A percentile compares a stretch with the other conserved stretches of the same genome.
phyloP scores from a whole-genome alignment of 2,797 vertebrate species.

The Siniperca scherzeri region DNA sequence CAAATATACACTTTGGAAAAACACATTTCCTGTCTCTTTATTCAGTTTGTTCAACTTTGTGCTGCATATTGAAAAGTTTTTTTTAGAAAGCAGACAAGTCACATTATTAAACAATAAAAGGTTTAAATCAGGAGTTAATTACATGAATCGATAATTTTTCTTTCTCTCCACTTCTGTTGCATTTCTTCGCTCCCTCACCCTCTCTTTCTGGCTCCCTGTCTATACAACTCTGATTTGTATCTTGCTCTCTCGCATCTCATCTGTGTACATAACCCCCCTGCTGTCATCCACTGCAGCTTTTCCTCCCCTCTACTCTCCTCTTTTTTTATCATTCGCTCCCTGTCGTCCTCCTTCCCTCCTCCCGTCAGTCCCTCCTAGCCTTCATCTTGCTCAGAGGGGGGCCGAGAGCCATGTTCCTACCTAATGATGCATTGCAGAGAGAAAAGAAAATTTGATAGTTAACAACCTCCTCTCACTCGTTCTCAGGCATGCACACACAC shows the following conservation, averaged over 20 bases:
- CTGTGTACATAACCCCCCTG: constrained; percentile 49
- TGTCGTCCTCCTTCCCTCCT: constrained; percentile 50
- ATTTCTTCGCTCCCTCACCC: not conserved
- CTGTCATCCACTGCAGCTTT: constrained; percentile 60
- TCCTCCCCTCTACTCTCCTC: constrained; percentile 48
- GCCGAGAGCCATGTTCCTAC: constrained; percentile 70
- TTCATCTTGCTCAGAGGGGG: constrained; percentile 74
- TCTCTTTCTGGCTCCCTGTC: constrained; percentile 6
- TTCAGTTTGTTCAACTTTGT: constrained; percentile 23
- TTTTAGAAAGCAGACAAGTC: constrained; percentile 18
- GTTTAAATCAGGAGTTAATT: constrained; percentile 43
- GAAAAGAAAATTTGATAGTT: constrained; percentile 69
- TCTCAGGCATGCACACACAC: not conserved
- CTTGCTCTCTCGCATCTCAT: constrained; percentile 45
- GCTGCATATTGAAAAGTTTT: constrained; percentile 14
- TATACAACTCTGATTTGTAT: constrained; percentile 27
- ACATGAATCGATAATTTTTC: constrained; percentile 23
- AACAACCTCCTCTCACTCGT: constrained; percentile 54
- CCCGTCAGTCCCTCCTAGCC: constrained; percentile 53
- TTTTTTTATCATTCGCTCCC: constrained; percentile 54
- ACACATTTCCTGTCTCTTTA: constrained; percentile 11
- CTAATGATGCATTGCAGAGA: constrained; percentile 79
- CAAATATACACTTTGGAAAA: not conserved
- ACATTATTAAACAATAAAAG: constrained; percentile 37
- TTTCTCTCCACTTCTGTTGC: not conserved